Percentiles rank a stretch among this genome's conserved stretches.
phyloP scores from a whole-genome alignment of 2,888 invertebrate species.

The Eumacrocentrus americanus region DNA sequence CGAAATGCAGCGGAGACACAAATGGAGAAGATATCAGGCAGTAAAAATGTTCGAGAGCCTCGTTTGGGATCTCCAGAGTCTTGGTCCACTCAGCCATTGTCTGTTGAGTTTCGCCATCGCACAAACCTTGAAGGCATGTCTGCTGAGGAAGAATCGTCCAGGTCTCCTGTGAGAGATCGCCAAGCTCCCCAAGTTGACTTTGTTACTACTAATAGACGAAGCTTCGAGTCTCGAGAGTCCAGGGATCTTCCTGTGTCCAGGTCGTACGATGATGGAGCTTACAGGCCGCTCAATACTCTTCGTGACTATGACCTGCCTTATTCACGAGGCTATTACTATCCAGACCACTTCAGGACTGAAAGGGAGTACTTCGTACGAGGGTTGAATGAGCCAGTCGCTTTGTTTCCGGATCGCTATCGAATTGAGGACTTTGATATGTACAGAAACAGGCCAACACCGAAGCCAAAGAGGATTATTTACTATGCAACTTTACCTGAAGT shows the following conservation, averaged over 20 bases:
- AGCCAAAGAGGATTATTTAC: constrained; percentile 59
- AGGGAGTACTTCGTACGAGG: constrained; percentile 50
- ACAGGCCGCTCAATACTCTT: constrained; percentile 39
- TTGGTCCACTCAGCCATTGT: constrained; percentile 54
- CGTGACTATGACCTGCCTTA: constrained; percentile 41
- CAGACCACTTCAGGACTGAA: constrained; percentile 52
- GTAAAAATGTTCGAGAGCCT: constrained; percentile 49
- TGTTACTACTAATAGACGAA: constrained; percentile 51
- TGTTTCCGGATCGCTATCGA: constrained; percentile 49
- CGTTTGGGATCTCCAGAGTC: constrained; percentile 48
- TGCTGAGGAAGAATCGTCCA: constrained; percentile 34
- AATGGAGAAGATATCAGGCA: constrained; percentile 49
- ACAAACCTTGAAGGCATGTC: constrained; percentile 38
- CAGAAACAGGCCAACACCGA: constrained; percentile 45
- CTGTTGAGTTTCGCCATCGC: constrained; percentile 51
- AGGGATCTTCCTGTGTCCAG: constrained; percentile 46
- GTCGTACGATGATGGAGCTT: constrained; percentile 48
- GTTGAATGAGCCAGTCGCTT: constrained; percentile 40
- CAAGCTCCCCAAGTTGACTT: constrained; percentile 53
- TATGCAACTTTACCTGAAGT: constrained; percentile 61
- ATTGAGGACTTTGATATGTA: constrained; percentile 51
- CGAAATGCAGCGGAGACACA: constrained; percentile 38
- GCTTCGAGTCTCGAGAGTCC: constrained; percentile 50
- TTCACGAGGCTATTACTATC: constrained; percentile 46
- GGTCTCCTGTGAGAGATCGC: constrained; percentile 35